phyloP scores from a whole-genome alignment of 2,797 vertebrate species.

The Otus scops region DNA sequence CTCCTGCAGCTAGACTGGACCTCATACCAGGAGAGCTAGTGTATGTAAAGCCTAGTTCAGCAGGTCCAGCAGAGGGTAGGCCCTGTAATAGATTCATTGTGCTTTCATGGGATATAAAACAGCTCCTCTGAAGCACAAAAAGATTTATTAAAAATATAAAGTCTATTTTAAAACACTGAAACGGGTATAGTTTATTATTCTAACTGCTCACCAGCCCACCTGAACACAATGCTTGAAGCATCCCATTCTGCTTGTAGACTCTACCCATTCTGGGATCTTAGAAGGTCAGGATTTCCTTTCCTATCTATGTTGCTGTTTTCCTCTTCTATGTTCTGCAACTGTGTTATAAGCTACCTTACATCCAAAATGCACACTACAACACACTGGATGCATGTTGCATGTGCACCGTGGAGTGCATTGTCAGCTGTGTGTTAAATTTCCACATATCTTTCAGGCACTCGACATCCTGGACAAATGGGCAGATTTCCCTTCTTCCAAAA shows the following conservation, averaged over 20 bases:
- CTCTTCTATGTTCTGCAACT: neutral
- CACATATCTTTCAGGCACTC: neutral
- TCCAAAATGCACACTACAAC: neutral
- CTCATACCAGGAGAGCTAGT: neutral
- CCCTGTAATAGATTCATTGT: neutral
- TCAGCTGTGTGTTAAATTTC: neutral
- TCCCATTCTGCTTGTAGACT: neutral
- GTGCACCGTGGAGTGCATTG: neutral
- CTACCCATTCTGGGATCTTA: neutral
- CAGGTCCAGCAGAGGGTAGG: neutral
- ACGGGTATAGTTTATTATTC: neutral
- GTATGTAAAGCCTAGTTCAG: neutral
- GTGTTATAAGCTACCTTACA: neutral
- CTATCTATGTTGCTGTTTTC: neutral
- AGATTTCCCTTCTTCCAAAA: neutral
- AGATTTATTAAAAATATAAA: neutral
- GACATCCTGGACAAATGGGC: neutral
- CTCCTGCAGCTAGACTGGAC: neutral
- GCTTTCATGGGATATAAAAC: neutral
- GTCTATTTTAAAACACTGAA: neutral
- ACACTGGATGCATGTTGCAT: neutral
- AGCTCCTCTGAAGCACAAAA: neutral
- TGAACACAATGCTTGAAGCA: neutral
- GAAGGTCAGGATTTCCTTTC: neutral
- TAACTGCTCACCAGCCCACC: neutral